Evolutionary conservation across 2,888 invertebrate species (phyloP).

Genomic region (Leucophenga maculata): DNA sequence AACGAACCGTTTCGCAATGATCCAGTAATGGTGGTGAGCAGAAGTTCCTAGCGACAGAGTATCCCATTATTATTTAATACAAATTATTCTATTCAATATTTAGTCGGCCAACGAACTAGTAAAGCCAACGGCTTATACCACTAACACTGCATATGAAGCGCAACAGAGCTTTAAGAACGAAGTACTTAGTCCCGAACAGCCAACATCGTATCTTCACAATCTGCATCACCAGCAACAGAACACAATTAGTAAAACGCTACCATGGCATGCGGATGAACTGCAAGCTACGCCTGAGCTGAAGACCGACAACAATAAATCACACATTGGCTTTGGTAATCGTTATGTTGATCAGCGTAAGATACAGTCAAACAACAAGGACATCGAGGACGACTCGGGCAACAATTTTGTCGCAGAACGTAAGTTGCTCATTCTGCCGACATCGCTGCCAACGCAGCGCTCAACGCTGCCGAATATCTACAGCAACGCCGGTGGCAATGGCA

Average conservation of each 20-base stretch:
- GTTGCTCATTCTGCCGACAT: slow-evolving; percentile 68
- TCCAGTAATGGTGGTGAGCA: slow-evolving; percentile 2
- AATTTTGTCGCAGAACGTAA: slow-evolving; percentile 71
- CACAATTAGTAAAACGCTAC: slow-evolving; percentile 32
- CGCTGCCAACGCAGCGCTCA: slow-evolving; percentile 68
- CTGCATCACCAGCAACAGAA: slow-evolving; percentile 9
- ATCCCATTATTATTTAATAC: background rate
- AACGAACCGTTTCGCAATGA: slow-evolving; percentile 7
- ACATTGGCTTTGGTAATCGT: slow-evolving; percentile 52
- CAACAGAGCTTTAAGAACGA: slow-evolving; percentile 68
- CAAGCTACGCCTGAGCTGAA: slow-evolving; percentile 14
- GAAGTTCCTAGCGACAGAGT: background rate
- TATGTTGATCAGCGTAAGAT: slow-evolving; percentile 71
- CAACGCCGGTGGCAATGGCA: slow-evolving; percentile 72
- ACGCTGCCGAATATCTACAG: slow-evolving; percentile 71
- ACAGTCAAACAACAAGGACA: slow-evolving; percentile 72
- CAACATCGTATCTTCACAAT: background rate
- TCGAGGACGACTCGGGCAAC: slow-evolving; percentile 71
- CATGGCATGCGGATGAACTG: background rate
- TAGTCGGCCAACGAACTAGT: slow-evolving; percentile 69
- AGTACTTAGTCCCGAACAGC: slow-evolving; percentile 48
- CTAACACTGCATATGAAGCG: slow-evolving; percentile 56
- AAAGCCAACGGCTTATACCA: slow-evolving; percentile 53
- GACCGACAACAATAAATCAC: slow-evolving; percentile 57
- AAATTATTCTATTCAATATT: background rate